Conservation (phyloP, 2,113 vertebrate genomes). For the Spea multiplicata region DNA sequence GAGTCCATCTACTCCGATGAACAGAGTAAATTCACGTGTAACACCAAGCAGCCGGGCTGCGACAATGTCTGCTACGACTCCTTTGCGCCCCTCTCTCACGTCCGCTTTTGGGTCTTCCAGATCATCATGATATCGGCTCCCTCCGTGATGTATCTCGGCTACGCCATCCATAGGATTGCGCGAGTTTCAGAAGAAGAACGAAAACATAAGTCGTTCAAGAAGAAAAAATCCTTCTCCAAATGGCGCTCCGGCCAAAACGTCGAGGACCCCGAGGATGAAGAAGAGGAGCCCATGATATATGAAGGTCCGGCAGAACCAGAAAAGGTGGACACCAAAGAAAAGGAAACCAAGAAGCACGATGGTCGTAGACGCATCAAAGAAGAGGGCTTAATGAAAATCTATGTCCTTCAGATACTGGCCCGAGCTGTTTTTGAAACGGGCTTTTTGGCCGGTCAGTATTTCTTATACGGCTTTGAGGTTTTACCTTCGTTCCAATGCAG, state of each 20-base stretch:
- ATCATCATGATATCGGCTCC: constrained; percentile 98
- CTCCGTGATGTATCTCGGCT: constrained; percentile 94
- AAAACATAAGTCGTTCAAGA: constrained; percentile 60
- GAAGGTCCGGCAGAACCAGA: constrained; percentile 71
- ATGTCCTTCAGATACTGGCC: constrained; percentile 89
- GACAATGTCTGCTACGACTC: constrained; percentile 98
- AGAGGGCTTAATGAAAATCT: constrained; percentile 94
- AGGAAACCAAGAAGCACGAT: constrained; percentile 73
- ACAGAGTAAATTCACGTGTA: constrained; percentile 96
- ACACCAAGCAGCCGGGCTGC: constrained; percentile 95
- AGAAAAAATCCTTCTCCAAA: constrained; percentile 68
- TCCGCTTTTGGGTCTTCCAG: constrained; percentile 98
- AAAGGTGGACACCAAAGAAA: constrained; percentile 62
- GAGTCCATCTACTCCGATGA: constrained; percentile 98
- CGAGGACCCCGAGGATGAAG: constrained; percentile 77
- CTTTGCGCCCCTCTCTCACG: constrained; percentile 94
- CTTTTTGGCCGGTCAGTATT: constrained; percentile 91
- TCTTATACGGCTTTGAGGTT: constrained; percentile 91
- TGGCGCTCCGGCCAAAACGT: constrained; percentile 72
- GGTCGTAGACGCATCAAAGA: constrained; percentile 88
- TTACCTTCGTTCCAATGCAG: constrained; percentile 83
- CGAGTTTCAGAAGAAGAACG: constrained; percentile 76
- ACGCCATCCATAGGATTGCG: constrained; percentile 93
- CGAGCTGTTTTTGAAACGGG: constrained; percentile 90
- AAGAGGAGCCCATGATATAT: constrained; percentile 91